These are phyloP conservation scores for Clanis bilineata DNA, from an alignment of 2,888 invertebrate species.

Conservation along the genomic window DNA sequence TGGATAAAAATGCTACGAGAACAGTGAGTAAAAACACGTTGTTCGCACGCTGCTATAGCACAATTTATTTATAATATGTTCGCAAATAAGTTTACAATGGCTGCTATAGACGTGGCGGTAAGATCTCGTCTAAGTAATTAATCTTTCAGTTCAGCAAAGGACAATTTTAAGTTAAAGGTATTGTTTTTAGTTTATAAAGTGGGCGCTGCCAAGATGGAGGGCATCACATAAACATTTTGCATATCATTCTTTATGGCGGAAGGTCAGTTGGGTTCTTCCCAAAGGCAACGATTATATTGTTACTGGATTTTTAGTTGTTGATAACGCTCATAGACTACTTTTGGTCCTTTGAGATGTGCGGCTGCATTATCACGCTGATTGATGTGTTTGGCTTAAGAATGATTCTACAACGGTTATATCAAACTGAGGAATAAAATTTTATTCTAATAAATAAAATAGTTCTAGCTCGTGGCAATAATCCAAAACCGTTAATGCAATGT, in stretches of 20 bases:
- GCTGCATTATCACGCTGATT: constrained; percentile 11
- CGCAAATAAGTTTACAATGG: constrained; percentile 15
- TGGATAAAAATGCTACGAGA: constrained; percentile 68
- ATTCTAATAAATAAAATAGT: not conserved
- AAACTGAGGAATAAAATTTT: not conserved
- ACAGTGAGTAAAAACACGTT: constrained; percentile 66
- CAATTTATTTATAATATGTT: constrained; percentile 30
- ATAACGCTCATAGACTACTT: not conserved
- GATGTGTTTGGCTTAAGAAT: constrained; percentile 5
- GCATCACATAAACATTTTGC: constrained; percentile 76
- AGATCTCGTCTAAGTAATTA: constrained; percentile 5
- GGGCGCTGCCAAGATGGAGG: constrained; percentile 79
- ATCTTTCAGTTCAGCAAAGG: constrained; percentile 25
- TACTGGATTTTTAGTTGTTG: constrained; percentile 3
- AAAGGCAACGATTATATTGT: not conserved
- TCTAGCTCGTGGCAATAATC: not conserved
- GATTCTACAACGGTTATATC: not conserved
- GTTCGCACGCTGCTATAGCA: constrained; percentile 33
- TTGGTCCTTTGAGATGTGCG: not conserved
- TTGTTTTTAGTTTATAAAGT: constrained; percentile 79
- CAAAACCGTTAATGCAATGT: not conserved
- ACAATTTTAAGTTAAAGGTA: constrained; percentile 41
- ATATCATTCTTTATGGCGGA: constrained; percentile 66
- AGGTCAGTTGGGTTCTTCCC: constrained; percentile 70
- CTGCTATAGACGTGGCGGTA: not conserved